These are phyloP conservation scores for Mylabris sibirica DNA, from an alignment of 2,888 invertebrate genomes.

Conservation along the genomic window DNA sequence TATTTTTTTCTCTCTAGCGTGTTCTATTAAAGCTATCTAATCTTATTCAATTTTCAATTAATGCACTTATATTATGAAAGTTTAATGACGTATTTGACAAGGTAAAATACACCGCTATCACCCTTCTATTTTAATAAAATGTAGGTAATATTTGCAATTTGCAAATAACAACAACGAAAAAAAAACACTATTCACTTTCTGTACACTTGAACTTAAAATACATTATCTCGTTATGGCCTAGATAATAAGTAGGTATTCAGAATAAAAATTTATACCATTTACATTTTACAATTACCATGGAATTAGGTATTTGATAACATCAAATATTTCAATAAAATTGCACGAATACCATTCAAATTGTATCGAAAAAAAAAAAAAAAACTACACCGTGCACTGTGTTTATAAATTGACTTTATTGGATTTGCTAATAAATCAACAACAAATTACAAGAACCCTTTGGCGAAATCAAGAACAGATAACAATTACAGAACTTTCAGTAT, in stretches of 20 bases:
- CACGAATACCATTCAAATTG: slow-evolving; percentile 15
- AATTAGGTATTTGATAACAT: slow-evolving; percentile 12
- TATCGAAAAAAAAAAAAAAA: too few species aligned
- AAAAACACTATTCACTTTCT: slow-evolving; percentile 33
- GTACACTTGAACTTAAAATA: slow-evolving; percentile 33
- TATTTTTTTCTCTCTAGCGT: background rate
- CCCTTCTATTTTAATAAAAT: slow-evolving; percentile 15
- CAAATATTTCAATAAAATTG: slow-evolving; percentile 19
- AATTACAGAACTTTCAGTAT: background rate
- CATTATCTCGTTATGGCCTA: slow-evolving; percentile 28
- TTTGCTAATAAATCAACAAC: background rate
- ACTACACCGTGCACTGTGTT: too few species aligned
- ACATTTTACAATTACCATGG: slow-evolving; percentile 14
- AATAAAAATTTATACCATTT: slow-evolving; percentile 26
- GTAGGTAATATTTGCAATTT: slow-evolving; percentile 20
- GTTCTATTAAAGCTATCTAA: background rate
- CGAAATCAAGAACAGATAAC: background rate
- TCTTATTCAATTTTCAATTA: background rate
- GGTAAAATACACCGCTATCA: slow-evolving; percentile 9
- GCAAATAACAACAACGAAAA: background rate
- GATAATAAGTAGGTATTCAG: slow-evolving; percentile 34
- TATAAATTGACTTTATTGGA: background rate
- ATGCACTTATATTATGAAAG: background rate
- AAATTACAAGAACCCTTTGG: background rate
- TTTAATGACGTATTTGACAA: slow-evolving; percentile 14